phyloP scores from a whole-genome alignment of 2,797 vertebrate genomes.

The Molothrus ater region DNA sequence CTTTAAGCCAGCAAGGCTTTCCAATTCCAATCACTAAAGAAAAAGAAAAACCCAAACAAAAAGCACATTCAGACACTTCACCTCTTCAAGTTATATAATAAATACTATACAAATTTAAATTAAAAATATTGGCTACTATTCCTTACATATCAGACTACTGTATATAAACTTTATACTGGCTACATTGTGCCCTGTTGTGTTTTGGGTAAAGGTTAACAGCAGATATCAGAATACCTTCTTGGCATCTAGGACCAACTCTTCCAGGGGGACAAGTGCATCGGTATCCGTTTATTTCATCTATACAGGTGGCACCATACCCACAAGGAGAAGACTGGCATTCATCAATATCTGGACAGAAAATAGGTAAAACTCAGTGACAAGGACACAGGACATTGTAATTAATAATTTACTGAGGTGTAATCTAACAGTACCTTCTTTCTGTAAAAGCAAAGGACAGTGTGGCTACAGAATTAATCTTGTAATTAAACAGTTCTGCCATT shows the following conservation, averaged over 20 bases:
- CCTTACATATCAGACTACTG: not conserved
- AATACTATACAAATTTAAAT: not conserved
- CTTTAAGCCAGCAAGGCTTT: constrained; percentile 84
- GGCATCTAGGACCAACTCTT: constrained; percentile 85
- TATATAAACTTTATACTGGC: not conserved
- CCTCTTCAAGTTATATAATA: not conserved
- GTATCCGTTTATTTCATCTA: constrained; percentile 91
- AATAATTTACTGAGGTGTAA: not conserved
- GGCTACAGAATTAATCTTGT: not conserved
- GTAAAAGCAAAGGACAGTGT: not conserved
- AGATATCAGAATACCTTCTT: constrained; percentile 82
- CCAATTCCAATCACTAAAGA: constrained; percentile 83
- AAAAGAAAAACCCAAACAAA: not conserved
- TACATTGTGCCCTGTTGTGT: not conserved
- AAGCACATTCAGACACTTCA: not conserved
- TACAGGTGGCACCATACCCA: constrained; percentile 88
- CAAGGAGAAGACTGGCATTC: constrained; percentile 96
- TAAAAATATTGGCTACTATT: not conserved
- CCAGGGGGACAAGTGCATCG: constrained; percentile 89
- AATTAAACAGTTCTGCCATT: not conserved
- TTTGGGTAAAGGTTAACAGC: not conserved
- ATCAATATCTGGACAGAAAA: constrained; percentile 84
- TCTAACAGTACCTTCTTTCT: not conserved
- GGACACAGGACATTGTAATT: not conserved
- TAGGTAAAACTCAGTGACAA: not conserved